Percentiles rank a stretch among this genome's conserved stretches.
phyloP scores from a whole-genome alignment of 1,140 invertebrate species.

The Aphaenogaster floridana region DNA sequence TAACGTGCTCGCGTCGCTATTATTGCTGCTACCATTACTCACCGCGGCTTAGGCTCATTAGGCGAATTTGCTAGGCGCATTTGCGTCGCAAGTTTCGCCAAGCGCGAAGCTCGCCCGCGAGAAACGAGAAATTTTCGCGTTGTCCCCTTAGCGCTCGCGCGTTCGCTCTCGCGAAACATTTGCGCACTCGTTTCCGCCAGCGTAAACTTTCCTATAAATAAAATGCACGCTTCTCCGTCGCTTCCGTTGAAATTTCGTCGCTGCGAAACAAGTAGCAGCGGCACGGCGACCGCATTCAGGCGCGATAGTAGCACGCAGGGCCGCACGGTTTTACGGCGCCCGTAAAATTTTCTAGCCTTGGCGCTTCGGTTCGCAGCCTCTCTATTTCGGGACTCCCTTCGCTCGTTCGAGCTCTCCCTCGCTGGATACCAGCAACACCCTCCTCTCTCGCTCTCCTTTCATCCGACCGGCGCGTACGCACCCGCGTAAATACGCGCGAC shows the following conservation, averaged over 20 bases:
- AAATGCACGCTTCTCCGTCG: conserved; percentile 51
- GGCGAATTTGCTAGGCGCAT: conserved; percentile 31
- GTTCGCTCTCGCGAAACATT: neutral
- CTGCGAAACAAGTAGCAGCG: conserved; percentile 19
- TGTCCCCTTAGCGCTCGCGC: conserved; percentile 10
- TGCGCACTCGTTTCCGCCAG: conserved; percentile 33
- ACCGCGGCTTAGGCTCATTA: conserved; percentile 35
- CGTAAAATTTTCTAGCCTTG: conserved; percentile 63
- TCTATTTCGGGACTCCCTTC: conserved; percentile 66
- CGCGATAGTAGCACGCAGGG: neutral
- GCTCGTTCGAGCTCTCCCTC: conserved; percentile 51
- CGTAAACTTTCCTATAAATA: conserved; percentile 62
- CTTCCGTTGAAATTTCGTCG: conserved; percentile 52
- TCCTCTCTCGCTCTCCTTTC: conserved; percentile 50
- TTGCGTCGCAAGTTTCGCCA: neutral
- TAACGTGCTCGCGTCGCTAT: conserved; percentile 17
- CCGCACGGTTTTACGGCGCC: conserved; percentile 55
- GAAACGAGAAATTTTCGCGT: conserved; percentile 38
- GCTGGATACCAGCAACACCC: conserved; percentile 52
- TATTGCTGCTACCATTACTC: conserved; percentile 40
- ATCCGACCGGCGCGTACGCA: conserved; percentile 47
- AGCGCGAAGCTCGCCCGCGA: neutral
- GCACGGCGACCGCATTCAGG: neutral
- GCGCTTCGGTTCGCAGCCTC: conserved; percentile 58
- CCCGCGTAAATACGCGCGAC: conserved; percentile 56